Evolutionary conservation across 30 jellyfish, hydroid and myxozoan genomes (phyloP).

Genomic region (Aurelia aurita): DNA sequence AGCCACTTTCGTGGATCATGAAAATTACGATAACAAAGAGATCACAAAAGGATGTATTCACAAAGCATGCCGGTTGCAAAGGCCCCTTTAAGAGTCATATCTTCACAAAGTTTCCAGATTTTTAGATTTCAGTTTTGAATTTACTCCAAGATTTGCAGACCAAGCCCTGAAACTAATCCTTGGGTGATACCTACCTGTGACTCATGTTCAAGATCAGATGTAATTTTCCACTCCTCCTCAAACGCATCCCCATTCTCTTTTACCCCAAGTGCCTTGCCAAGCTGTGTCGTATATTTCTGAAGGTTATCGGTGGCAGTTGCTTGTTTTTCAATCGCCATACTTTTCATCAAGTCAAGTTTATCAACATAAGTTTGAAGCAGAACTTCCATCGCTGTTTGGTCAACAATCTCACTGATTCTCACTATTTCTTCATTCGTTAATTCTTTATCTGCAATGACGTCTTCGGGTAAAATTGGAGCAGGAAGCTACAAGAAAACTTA

Average conservation of each 20-base stretch:
- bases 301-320: slow-evolving; percentile 66
- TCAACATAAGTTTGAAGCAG: slow-evolving; percentile 57
- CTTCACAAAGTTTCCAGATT: no score
- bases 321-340: slow-evolving; percentile 37
- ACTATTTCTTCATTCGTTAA: slow-evolving; percentile 4
- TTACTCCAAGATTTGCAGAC: no score
- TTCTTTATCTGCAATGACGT: slow-evolving; percentile 5
- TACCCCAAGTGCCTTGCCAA: slow-evolving; percentile 62
- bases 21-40: no score
- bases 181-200: slow-evolving; percentile 74
- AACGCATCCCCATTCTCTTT: slow-evolving; percentile 38
- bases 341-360: slow-evolving; percentile 24
- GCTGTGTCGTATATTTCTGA: slow-evolving; percentile 51
- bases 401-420: slow-evolving; percentile 25
- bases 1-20: no score
- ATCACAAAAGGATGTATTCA: no score
- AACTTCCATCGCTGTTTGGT: slow-evolving; percentile 67
- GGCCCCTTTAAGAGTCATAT: no score
- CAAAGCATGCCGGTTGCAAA: no score
- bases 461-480: no score
- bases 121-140: no score
- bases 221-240: slow-evolving; percentile 68
- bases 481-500: no score
- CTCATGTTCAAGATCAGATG: slow-evolving; percentile 68
- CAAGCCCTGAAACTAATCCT: no score